Evolutionary conservation across 2,888 invertebrate species (phyloP).

Genomic region (Dasysyrphus tricinctus): DNA sequence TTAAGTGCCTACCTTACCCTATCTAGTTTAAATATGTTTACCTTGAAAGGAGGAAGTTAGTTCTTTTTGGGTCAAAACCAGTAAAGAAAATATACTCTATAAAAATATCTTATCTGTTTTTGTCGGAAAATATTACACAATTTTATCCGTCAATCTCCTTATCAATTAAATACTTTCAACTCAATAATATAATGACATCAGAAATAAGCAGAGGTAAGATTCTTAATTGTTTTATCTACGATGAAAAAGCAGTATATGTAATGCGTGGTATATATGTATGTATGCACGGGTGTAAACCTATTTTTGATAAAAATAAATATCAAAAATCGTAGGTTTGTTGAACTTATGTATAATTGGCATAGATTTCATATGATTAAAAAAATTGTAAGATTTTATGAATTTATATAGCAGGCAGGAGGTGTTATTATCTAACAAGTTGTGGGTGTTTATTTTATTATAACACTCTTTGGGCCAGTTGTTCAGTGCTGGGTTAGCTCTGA

Average conservation of each 20-base stretch:
- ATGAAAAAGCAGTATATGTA: neutral
- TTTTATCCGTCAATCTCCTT: neutral
- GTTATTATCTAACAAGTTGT: no score
- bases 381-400: no score
- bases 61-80: neutral
- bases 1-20: neutral
- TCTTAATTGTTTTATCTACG: neutral
- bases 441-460: no score
- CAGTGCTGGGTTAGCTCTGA: no score
- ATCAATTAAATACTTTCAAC: neutral
- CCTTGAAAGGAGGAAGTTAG: neutral
- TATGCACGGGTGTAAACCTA: neutral
- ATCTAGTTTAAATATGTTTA: neutral
- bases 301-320: neutral
- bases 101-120: neutral
- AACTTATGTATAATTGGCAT: neutral
- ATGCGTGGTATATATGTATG: no score
- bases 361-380: neutral
- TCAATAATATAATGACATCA: neutral
- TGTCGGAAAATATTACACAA: neutral
- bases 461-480: no score
- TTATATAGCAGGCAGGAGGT: no score
- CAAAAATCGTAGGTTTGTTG: neutral
- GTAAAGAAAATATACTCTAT: neutral
- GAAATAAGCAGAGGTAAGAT: neutral